phyloP scores from a whole-genome alignment of 2,888 invertebrate genomes.

The Colletes collaris region DNA sequence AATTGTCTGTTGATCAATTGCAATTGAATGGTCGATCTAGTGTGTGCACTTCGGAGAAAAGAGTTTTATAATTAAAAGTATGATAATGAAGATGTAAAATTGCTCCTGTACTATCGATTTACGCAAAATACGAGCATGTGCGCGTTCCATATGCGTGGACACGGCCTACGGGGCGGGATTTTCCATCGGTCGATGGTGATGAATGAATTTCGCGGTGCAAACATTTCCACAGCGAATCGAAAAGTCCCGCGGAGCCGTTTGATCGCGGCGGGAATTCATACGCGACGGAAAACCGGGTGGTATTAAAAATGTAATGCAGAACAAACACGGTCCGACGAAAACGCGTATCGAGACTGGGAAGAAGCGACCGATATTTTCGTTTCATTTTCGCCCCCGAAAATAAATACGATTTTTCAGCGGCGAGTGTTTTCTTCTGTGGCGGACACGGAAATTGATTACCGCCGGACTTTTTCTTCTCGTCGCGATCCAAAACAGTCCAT shows the following conservation, averaged over 20 bases:
- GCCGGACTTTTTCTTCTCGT: neutral
- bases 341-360: neutral
- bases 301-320: conserved; percentile 37
- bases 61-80: too few species aligned
- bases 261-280: conserved; percentile 11
- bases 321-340: conserved; percentile 10
- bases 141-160: neutral
- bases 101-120: too few species aligned
- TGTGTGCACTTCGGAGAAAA: too few species aligned
- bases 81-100: too few species aligned
- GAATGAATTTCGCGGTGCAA: conserved; percentile 5
- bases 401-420: conserved; percentile 26
- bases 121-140: too few species aligned
- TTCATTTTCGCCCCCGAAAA: conserved; percentile 25
- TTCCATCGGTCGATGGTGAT: neutral
- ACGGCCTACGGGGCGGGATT: conserved; percentile 8
- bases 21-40: too few species aligned
- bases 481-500: neutral
- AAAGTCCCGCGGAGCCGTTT: neutral
- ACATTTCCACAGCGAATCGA: neutral
- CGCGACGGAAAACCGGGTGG: neutral
- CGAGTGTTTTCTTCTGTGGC: neutral
- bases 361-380: conserved; percentile 28
- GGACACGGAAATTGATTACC: neutral
- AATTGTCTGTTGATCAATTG: too few species aligned